Base-by-base conservation (phyloP, 1,140 invertebrate genomes). In the Chironomus striatipennis region DNA sequence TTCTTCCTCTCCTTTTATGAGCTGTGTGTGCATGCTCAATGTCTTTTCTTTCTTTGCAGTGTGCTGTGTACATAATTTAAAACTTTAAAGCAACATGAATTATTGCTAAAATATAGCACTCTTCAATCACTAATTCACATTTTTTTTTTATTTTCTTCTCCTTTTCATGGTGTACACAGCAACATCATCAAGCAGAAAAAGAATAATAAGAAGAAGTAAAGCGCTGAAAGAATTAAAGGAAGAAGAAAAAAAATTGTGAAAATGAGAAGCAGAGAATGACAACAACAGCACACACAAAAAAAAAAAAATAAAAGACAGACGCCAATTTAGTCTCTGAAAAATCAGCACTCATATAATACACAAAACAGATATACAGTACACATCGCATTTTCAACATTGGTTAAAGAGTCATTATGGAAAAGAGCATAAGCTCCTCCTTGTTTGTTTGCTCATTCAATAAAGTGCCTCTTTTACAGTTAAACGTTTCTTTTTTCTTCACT, bases 391-490 rank as follows among this genome's bases (percentile, higher is more conserved):
- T 70, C 65, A 70, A 70, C 65, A 70, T 70, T 70, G 65, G 65
- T 70, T 70, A 70, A 70, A 70, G 65, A 70, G 65, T 70, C 65
- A 70, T 70, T 70, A 70, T 70, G 65, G 65, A 70, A 70, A 34
- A 34, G 24, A 70, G 65, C 65, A 70, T 70, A 70, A 70, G 65
- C 65, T 70, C 65, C 65, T 70, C 65, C 65, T 70, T 70, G 65
- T 70, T 70, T 70, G 65, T 70, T 70, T 70, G 65, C 65, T 70
- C 65, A 70, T 70, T 70, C 65, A 70, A 70, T 70, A 70, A 70
- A 70, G 65, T 70, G 65, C 65, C 65, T 70, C 65, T 70, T 70
- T 70, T 70, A 70, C 65, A 70, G 65, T 70, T 70, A 70, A 70
- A 70, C 65, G 65, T 70, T 70, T 21, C 65, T 20, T 70, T 70